Conservation (phyloP, 2,888 invertebrate genomes). For the Bursaphelenchus okinawaensis region DNA sequence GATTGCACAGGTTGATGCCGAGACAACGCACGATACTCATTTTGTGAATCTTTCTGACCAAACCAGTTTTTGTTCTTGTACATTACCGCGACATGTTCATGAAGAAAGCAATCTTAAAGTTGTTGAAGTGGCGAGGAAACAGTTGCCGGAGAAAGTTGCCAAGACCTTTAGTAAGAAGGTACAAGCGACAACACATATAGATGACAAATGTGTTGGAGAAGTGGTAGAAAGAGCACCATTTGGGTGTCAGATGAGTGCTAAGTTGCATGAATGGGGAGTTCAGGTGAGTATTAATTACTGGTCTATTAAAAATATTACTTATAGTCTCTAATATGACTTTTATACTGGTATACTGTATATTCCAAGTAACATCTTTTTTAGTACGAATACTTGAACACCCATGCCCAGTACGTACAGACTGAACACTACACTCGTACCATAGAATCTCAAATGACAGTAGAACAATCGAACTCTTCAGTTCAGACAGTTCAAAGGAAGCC, state of each 20-base stretch:
- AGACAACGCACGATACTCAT: not conserved
- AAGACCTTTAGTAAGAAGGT: not conserved
- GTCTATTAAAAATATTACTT: too few species aligned
- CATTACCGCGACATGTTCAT: too few species aligned
- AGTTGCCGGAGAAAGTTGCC: not conserved
- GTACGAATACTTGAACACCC: not conserved
- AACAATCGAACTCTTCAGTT: not conserved
- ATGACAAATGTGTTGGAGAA: not conserved
- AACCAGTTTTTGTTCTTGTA: too few species aligned
- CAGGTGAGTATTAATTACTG: too few species aligned
- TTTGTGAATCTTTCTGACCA: not conserved
- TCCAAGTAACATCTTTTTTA: not conserved
- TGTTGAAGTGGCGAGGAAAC: not conserved
- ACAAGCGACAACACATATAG: not conserved
- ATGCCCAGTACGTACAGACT: not conserved
- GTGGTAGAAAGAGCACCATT: not conserved
- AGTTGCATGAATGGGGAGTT: not conserved
- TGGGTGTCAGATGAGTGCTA: not conserved
- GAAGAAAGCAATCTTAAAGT: too few species aligned
- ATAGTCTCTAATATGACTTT: too few species aligned
- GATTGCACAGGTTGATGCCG: not conserved
- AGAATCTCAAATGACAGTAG: not conserved
- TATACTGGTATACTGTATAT: not conserved
- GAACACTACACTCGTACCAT: not conserved
- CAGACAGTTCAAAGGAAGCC: not conserved